phyloP scores from a whole-genome alignment of 2,888 invertebrate genomes.

The Drosophila limbata region DNA sequence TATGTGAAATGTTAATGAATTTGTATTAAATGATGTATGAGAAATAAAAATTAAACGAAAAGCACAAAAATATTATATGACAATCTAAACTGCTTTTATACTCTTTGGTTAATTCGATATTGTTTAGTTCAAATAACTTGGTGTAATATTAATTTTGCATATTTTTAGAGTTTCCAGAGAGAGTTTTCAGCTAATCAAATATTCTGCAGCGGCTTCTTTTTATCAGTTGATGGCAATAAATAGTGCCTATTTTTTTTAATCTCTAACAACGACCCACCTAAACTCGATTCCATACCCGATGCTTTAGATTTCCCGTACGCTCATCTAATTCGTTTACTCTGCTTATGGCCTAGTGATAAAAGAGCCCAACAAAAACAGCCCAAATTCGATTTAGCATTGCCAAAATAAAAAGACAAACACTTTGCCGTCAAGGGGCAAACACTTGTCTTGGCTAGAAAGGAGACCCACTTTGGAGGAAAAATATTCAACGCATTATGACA shows the following conservation, averaged over 20 bases:
- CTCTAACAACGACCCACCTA: constrained; percentile 3
- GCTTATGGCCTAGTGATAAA: constrained; percentile 63
- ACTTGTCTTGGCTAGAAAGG: constrained; percentile 8
- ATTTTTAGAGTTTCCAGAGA: neutral
- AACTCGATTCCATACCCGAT: constrained; percentile 12
- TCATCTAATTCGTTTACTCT: constrained; percentile 66
- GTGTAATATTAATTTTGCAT: no score
- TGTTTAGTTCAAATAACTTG: no score
- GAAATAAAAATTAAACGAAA: constrained; percentile 52
- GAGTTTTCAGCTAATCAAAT: constrained; percentile 6
- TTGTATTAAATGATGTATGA: constrained; percentile 75
- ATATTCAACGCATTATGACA: constrained; percentile 79
- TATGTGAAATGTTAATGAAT: constrained; percentile 80
- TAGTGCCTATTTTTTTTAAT: constrained; percentile 12
- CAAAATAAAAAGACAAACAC: constrained; percentile 58
- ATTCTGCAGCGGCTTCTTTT: constrained; percentile 22
- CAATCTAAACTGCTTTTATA: no score
- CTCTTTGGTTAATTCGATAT: no score
- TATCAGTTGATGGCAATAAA: constrained; percentile 25
- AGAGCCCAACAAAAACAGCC: constrained; percentile 19
- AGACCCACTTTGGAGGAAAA: constrained; percentile 43
- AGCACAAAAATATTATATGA: constrained; percentile 14
- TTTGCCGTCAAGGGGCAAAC: constrained; percentile 37
- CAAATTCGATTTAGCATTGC: constrained; percentile 66
- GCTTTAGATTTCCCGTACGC: constrained; percentile 36